phyloP scores from a whole-genome alignment of 2,797 vertebrate genomes.

The Cottoperca gobio region DNA sequence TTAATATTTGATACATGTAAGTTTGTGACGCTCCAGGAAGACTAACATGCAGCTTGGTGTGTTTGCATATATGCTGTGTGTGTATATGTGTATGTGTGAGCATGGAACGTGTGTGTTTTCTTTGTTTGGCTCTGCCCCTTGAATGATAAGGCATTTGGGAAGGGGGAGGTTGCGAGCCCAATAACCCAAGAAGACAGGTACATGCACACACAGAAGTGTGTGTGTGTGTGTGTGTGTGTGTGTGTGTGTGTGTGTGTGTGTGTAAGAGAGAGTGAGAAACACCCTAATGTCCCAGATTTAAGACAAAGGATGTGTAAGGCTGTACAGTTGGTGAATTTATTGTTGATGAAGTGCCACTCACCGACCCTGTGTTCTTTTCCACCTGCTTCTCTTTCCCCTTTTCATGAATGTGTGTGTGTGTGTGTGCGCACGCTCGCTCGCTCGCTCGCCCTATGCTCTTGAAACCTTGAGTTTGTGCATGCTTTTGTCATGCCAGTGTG shows the following conservation, averaged over 20 bases:
- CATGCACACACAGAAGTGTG: slow-evolving; percentile 18
- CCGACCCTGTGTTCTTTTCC: slow-evolving; percentile 1
- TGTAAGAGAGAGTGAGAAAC: background rate
- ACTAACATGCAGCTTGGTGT: slow-evolving; percentile 25
- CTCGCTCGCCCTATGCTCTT: background rate
- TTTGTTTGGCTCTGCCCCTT: slow-evolving; percentile 63
- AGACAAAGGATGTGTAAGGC: slow-evolving; percentile 63
- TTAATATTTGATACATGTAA: slow-evolving; percentile 71
- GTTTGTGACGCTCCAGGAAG: slow-evolving; percentile 50
- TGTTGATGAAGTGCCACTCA: slow-evolving; percentile 74
- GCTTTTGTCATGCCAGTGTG: slow-evolving; percentile 25
- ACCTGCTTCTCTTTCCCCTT: slow-evolving; percentile 16
- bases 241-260: background rate
- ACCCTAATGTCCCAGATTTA: slow-evolving; percentile 61
- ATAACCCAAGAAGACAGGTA: slow-evolving; percentile 29
- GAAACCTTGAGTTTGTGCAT: slow-evolving; percentile 11
- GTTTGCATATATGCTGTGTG: slow-evolving; percentile 22
- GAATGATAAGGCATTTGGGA: slow-evolving; percentile 47
- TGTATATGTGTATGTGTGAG: background rate
- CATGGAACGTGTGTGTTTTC: slow-evolving; percentile 31
- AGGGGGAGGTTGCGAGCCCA: slow-evolving; percentile 6
- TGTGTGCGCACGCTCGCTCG: no score
- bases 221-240: background rate
- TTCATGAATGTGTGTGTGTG: slow-evolving; percentile 14
- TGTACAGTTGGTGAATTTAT: slow-evolving; percentile 65